A percentile compares a stretch with the other conserved stretches of the same genome.
phyloP scores from a whole-genome alignment of 2,113 vertebrate species.

The Gallinago paraguaiae region DNA sequence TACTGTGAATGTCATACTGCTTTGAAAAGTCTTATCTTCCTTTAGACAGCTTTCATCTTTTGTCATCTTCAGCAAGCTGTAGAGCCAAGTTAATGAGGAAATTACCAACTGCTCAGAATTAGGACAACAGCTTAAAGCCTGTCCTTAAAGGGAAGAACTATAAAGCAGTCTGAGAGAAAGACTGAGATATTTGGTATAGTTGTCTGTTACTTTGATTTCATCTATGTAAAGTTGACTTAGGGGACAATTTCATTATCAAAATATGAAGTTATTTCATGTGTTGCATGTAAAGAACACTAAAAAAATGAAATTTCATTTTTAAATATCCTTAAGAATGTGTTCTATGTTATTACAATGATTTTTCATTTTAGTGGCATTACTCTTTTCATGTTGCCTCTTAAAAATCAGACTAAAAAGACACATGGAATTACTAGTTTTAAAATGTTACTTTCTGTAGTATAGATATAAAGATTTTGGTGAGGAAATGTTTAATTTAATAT shows the following conservation, averaged over 20 bases:
- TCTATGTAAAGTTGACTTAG: background rate
- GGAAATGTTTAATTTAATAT: background rate
- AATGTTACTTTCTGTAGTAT: background rate
- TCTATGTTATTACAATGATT: background rate
- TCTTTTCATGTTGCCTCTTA: background rate
- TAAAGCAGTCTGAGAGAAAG: background rate
- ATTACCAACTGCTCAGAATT: background rate
- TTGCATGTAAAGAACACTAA: background rate
- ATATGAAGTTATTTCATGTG: background rate
- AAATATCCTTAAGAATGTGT: background rate
- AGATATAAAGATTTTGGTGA: background rate
- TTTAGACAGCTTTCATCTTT: background rate
- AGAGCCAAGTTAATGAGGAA: background rate
- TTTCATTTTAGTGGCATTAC: background rate
- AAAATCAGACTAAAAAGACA: background rate
- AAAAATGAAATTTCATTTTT: background rate
- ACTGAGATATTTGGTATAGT: background rate
- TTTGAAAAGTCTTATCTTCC: background rate
- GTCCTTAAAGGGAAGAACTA: background rate
- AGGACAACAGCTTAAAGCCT: background rate
- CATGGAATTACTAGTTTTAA: background rate
- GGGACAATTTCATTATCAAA: background rate
- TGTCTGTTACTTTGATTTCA: background rate
- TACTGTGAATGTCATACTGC: background rate
- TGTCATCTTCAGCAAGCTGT: background rate